These are phyloP conservation scores for Sebastes paucispinis DNA, from an alignment of 2,797 vertebrate species.

Conservation along the genomic window DNA sequence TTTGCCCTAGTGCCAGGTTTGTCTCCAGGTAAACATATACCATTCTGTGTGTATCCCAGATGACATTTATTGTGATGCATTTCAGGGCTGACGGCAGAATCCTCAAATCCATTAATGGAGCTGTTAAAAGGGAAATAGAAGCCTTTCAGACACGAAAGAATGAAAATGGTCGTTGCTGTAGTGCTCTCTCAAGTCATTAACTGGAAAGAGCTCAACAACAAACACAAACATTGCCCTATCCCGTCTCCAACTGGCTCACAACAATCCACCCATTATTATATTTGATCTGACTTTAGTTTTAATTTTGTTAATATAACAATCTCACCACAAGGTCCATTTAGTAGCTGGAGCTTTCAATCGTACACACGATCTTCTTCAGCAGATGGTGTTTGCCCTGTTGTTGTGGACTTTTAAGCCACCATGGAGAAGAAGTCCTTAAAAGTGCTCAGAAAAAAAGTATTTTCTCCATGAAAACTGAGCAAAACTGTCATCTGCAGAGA, in stretches of 20 bases:
- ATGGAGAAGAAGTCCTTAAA: background rate
- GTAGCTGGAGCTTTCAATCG: background rate
- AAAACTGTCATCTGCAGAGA: background rate
- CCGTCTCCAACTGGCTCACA: background rate
- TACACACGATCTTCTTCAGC: background rate
- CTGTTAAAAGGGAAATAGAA: constrained; percentile 58
- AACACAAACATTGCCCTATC: constrained; percentile 25
- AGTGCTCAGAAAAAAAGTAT: background rate
- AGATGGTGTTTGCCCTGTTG: background rate
- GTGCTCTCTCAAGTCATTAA: constrained; percentile 58
- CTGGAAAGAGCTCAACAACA: constrained; percentile 37
- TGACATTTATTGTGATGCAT: constrained; percentile 71
- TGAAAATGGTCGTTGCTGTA: constrained; percentile 49
- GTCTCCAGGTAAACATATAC: constrained; percentile 56
- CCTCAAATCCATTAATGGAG: constrained; percentile 69
- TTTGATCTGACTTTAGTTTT: background rate
- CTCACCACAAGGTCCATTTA: background rate
- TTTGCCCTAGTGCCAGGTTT: constrained; percentile 30
- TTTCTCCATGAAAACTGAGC: background rate
- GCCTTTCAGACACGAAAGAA: constrained; percentile 60
- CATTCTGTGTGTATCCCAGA: constrained; percentile 53
- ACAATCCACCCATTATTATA: background rate
- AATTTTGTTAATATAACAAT: background rate
- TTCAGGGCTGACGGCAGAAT: constrained; percentile 53
- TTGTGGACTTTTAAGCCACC: background rate